These are phyloP conservation scores for Arctopsyche grandis DNA, from an alignment of 1,140 invertebrate species.

Conservation along the genomic window DNA sequence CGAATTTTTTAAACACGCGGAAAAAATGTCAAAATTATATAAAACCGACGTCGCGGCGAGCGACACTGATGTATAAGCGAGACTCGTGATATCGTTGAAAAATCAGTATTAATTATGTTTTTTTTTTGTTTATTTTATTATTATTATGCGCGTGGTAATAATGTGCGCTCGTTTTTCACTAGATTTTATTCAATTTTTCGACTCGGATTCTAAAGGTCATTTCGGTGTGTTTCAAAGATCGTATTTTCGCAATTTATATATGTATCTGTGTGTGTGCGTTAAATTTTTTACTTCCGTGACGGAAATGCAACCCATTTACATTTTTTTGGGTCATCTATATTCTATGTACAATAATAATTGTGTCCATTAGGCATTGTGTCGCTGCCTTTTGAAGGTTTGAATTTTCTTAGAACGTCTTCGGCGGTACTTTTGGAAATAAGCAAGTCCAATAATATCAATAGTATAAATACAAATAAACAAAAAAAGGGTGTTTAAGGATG, in stretches of 20 bases:
- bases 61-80: constrained; percentile 24
- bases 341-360: too few species aligned
- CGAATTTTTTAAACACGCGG: not conserved
- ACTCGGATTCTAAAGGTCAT: not conserved
- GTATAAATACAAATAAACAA: too few species aligned
- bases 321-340: not conserved
- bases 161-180: not conserved
- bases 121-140: not conserved
- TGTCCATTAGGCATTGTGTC: too few species aligned
- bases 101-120: constrained; percentile 15
- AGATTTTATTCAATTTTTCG: constrained; percentile 7
- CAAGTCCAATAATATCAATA: too few species aligned
- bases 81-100: constrained; percentile 6
- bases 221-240: not conserved
- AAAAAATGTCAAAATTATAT: constrained; percentile 31
- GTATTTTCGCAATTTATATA: not conserved
- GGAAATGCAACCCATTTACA: constrained; percentile 5
- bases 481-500: not conserved
- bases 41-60: not conserved
- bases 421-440: too few species aligned
- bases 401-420: too few species aligned
- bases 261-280: too few species aligned
- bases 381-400: too few species aligned
- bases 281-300: constrained; percentile 17
- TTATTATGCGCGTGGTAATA: not conserved